Evolutionary conservation across 2,113 vertebrate species (phyloP).

Genomic region (Nannobrachium achirus): DNA sequence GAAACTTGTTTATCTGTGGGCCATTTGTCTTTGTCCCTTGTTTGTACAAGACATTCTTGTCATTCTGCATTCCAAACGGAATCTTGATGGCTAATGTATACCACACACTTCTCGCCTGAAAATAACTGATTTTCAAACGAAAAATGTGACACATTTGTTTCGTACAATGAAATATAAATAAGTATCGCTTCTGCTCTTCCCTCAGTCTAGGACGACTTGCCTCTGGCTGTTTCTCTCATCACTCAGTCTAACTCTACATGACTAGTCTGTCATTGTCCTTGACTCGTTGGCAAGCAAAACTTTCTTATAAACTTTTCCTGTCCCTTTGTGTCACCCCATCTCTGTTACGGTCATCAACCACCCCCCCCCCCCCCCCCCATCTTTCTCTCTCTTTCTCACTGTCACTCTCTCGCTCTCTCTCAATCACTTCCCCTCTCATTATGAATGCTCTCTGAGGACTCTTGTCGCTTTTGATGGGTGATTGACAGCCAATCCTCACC

Average conservation of each 20-base stretch:
- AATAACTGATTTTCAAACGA: too few relatives aligned
- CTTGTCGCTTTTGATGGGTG: slow-evolving; percentile 45
- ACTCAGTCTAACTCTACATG: slow-evolving; percentile 61
- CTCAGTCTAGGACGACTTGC: slow-evolving; percentile 36
- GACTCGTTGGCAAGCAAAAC: slow-evolving; percentile 49
- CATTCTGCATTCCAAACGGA: too few relatives aligned
- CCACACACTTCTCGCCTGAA: too few relatives aligned
- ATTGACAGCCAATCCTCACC: slow-evolving; percentile 42
- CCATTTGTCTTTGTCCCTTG: too few relatives aligned
- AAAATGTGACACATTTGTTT: too few relatives aligned
- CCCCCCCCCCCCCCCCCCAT: too few relatives aligned
- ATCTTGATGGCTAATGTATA: too few relatives aligned
- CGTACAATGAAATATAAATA: too few relatives aligned
- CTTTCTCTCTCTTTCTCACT: neutral
- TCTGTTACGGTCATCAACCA: neutral
- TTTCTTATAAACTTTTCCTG: slow-evolving; percentile 47
- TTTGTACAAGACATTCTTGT: too few relatives aligned
- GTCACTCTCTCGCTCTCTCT: neutral
- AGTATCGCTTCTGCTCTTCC: neutral
- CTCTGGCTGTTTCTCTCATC: slow-evolving; percentile 42
- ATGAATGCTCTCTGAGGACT: slow-evolving; percentile 40
- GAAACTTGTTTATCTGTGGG: too few relatives aligned
- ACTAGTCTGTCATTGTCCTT: slow-evolving; percentile 55
- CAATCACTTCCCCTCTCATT: slow-evolving; percentile 38
- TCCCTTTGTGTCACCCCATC: slow-evolving; percentile 45